A percentile compares a stretch with the other conserved stretches of the same genome.
These are phyloP conservation scores for Microcebus griseorufus DNA, from an alignment of 2,113 vertebrate genomes.

Conservation along the genomic window DNA sequence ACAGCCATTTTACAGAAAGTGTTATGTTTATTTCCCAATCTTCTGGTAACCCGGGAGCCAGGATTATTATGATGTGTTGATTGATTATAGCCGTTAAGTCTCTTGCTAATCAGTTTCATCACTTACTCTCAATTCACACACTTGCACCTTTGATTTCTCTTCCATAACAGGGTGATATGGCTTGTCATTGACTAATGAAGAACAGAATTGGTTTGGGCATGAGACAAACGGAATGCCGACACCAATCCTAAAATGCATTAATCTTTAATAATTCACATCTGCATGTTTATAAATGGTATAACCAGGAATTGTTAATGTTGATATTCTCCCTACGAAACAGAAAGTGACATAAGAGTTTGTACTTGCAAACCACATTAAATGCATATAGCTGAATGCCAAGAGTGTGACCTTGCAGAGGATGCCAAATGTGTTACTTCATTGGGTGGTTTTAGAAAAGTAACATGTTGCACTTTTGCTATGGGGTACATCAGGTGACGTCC, in stretches of 20 bases:
- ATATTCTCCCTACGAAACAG: slow-evolving; percentile 86
- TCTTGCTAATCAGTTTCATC: slow-evolving; percentile 86
- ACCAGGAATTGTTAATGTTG: slow-evolving; percentile 81
- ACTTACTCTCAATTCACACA: slow-evolving; percentile 81
- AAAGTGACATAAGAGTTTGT: slow-evolving; percentile 87
- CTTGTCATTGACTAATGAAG: slow-evolving; percentile 90
- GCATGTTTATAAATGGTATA: slow-evolving; percentile 88
- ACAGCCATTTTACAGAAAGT: background rate
- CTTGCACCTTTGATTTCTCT: slow-evolving; percentile 87
- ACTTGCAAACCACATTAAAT: slow-evolving; percentile 75
- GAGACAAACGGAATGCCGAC: slow-evolving; percentile 89
- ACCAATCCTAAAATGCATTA: slow-evolving; percentile 89
- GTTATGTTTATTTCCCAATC: slow-evolving; percentile 63
- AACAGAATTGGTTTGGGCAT: slow-evolving; percentile 88
- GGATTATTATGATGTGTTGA: slow-evolving; percentile 85
- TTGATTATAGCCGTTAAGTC: slow-evolving; percentile 86
- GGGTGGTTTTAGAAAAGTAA: slow-evolving; percentile 75
- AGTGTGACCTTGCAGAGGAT: slow-evolving; percentile 81
- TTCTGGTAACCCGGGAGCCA: slow-evolving; percentile 69
- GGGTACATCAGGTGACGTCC: slow-evolving; percentile 57
- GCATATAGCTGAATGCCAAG: slow-evolving; percentile 23
- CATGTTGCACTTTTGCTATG: slow-evolving; percentile 16
- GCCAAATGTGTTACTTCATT: slow-evolving; percentile 64
- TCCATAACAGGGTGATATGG: slow-evolving; percentile 84
- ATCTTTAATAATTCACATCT: slow-evolving; percentile 91